Conservation (phyloP, 2,888 invertebrate genomes). For the Koerneria pararmatus region DNA sequence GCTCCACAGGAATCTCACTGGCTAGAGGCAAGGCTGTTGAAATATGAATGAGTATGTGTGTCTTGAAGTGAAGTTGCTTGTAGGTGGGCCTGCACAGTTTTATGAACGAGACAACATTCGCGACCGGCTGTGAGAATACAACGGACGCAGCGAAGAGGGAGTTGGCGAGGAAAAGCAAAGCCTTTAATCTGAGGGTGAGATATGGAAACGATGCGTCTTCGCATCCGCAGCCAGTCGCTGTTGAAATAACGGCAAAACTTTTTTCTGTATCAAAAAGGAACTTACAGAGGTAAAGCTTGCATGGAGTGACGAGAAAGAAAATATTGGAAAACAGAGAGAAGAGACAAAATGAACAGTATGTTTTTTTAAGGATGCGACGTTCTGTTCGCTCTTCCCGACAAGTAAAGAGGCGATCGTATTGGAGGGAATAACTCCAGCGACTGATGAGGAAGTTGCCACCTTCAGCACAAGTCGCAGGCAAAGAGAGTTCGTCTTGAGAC, state of each 20-base stretch:
- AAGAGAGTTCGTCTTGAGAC: too few species aligned
- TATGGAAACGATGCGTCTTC: too few species aligned
- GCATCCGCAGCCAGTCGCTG: too few species aligned
- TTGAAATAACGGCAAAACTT: too few species aligned
- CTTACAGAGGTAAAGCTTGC: too few species aligned
- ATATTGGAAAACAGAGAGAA: too few species aligned
- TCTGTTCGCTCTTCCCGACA: slow-evolving; percentile 90
- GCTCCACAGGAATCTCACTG: too few species aligned
- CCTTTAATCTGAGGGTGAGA: slow-evolving; percentile 75
- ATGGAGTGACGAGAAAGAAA: too few species aligned
- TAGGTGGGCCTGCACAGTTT: slow-evolving; percentile 57
- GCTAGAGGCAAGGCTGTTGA: too few species aligned
- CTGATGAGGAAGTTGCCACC: slow-evolving; percentile 10
- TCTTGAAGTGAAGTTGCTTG: not conserved
- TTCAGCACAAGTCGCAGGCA: slow-evolving; percentile 25
- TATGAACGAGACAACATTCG: slow-evolving; percentile 87
- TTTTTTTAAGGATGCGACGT: slow-evolving; percentile 60
- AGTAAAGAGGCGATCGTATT: slow-evolving; percentile 70
- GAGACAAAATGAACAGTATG: not conserved
- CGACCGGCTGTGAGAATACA: slow-evolving; percentile 72
- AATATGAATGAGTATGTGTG: too few species aligned
- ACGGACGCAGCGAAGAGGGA: slow-evolving; percentile 59
- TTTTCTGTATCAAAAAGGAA: too few species aligned
- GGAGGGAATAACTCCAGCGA: slow-evolving; percentile 8
- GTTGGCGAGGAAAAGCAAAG: slow-evolving; percentile 68